Base-by-base conservation (phyloP, 2,113 vertebrate genomes). In the Notarius lentiginosus region DNA sequence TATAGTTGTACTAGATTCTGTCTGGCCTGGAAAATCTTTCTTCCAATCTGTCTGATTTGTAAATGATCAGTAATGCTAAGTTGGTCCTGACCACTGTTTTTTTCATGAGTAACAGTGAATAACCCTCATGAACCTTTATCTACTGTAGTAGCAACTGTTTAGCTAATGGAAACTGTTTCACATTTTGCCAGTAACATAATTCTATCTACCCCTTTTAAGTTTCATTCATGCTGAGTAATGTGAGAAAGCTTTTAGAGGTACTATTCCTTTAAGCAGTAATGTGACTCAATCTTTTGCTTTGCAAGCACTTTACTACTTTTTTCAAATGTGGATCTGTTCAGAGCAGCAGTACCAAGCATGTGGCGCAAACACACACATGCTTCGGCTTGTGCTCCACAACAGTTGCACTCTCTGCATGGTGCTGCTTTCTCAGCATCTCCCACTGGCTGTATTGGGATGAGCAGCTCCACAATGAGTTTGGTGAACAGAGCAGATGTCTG, bases 401-500 rank as follows among this genome's bases (percentile, higher is more conserved):
- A 87, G 86, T 87, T 87, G 86, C 80, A 61, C 17, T 61, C 86
- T 53, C 86, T 65, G 86, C 76, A 24, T 27, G 53, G 73, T 83
- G 84, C 75, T 60, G 56, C 34, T 81, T 76, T 68, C 79, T 87
- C 80, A 86, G 73, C 73, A 51, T 79, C 53, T 79, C 66, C 76
- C 85, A 76, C 85, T 89, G 72, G 66, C 34, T 84, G 72, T 75
- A 82, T 79, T 89, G 80, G 72, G 84, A 79, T 49, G 51, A 56
- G 27, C 75, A 70, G 72, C 18, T 53, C 70, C 82, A 79, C 41
- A 14, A 83, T 76, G 56, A 79, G 75, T 55, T 41, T 47, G 55
- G 41, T 22, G 72, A 61, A 18, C 22, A 83, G 80, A 90, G 84
- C 86, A 88, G 89, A 90, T 90, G 89, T 90, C 89, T 87, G 83